Conservation (phyloP, 1,140 invertebrate genomes). For the Manduca sexta region DNA sequence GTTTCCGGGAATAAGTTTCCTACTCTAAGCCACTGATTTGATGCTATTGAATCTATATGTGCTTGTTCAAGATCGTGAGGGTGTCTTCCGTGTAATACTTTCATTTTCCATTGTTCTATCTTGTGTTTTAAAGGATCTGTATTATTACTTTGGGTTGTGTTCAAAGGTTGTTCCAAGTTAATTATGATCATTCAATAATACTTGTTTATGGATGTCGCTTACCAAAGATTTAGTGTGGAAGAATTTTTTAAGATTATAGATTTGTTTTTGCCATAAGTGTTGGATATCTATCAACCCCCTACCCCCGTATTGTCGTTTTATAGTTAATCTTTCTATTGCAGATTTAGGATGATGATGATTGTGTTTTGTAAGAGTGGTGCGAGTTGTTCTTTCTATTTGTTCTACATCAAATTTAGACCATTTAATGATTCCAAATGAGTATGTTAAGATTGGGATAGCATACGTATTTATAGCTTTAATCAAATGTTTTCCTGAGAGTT, state of each 20-base stretch:
- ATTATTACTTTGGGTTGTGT: too few species aligned
- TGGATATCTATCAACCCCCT: slow-evolving; percentile 19
- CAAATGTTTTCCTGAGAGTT: slow-evolving; percentile 10
- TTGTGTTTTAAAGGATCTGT: too few species aligned
- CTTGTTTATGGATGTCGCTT: too few species aligned
- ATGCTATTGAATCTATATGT: too few species aligned
- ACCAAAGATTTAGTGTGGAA: too few species aligned
- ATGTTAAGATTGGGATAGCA: slow-evolving; percentile 24
- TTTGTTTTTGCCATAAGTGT: slow-evolving; percentile 14
- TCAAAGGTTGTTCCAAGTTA: too few species aligned
- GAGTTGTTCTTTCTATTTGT: slow-evolving; percentile 13
- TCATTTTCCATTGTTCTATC: too few species aligned
- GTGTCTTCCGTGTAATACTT: too few species aligned
- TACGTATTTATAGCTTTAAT: slow-evolving; percentile 30
- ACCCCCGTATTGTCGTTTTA: slow-evolving; percentile 13
- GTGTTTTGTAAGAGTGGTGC: slow-evolving; percentile 16
- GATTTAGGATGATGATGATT: slow-evolving; percentile 22
- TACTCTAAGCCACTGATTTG: too few species aligned
- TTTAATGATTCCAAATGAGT: slow-evolving; percentile 25
- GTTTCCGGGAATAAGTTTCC: too few species aligned
- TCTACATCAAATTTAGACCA: slow-evolving; percentile 18
- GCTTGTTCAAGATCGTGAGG: too few species aligned
- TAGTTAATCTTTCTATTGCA: slow-evolving; percentile 17
- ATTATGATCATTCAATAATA: too few species aligned
- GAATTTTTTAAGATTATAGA: slow-evolving; percentile 1